Evolutionary conservation across 2,888 invertebrate genomes (phyloP).

Genomic region (Melanargia galathea): DNA sequence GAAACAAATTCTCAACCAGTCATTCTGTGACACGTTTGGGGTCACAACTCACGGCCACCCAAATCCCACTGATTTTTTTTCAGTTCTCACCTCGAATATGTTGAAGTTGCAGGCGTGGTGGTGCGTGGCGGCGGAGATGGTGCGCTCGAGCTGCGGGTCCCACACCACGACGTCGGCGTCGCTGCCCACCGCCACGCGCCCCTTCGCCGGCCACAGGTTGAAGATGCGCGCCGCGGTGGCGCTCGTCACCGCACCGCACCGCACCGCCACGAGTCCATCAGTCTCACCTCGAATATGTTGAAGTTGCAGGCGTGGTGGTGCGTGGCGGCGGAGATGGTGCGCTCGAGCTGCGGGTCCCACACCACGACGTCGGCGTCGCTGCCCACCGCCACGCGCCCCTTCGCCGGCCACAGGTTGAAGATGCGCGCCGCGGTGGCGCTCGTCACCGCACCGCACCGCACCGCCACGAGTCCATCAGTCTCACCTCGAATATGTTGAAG

Average conservation of each 20-base stretch:
- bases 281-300: not conserved
- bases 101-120: not conserved
- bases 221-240: no score
- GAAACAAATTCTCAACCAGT: no score
- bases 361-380: not conserved
- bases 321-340: not conserved
- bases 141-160: not conserved
- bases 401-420: no score
- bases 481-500: no score
- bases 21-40: no score
- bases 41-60: no score
- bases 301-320: not conserved
- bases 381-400: not conserved
- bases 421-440: no score
- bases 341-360: not conserved
- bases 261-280: no score
- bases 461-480: no score
- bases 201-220: not conserved
- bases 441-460: no score
- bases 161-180: not conserved
- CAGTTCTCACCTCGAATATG: conserved; percentile 1
- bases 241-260: not conserved
- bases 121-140: not conserved
- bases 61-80: no score
- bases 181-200: not conserved